Evolutionary conservation across 1,140 invertebrate genomes (phyloP).

Genomic region (Harpegnathos saltator): DNA sequence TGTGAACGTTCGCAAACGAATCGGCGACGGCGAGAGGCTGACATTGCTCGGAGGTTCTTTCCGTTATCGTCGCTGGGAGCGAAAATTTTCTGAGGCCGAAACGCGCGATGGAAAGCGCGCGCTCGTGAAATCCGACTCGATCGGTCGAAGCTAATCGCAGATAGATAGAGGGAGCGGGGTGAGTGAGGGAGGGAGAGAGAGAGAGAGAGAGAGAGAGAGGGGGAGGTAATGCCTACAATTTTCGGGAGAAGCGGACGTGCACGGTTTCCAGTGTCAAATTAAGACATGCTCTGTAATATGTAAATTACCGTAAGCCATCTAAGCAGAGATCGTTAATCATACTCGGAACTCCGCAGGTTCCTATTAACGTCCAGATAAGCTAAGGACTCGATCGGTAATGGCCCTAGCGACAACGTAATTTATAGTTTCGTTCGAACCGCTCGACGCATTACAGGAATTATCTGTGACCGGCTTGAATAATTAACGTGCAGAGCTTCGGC

Average conservation of each 20-base stretch:
- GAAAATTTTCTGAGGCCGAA: not conserved
- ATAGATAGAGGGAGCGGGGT: too few species aligned
- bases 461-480: conserved; percentile 24
- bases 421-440: conserved; percentile 62
- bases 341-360: conserved; percentile 61
- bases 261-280: conserved; percentile 64
- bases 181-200: too few species aligned
- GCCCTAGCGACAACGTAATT: conserved; percentile 64
- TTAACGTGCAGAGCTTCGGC: conserved; percentile 13
- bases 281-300: conserved; percentile 67
- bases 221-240: conserved; percentile 7
- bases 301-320: conserved; percentile 68
- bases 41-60: too few species aligned
- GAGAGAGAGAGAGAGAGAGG: not conserved
- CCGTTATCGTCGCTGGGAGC: not conserved
- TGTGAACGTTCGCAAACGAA: not conserved
- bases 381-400: conserved; percentile 69
- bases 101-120: not conserved
- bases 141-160: not conserved
- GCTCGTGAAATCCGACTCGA: not conserved
- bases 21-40: not conserved
- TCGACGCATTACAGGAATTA: conserved; percentile 51
- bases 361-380: conserved; percentile 71
- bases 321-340: conserved; percentile 70
- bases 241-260: not conserved